phyloP scores from a whole-genome alignment of 2,888 invertebrate species.

The Xanthostigma xanthostigma region DNA sequence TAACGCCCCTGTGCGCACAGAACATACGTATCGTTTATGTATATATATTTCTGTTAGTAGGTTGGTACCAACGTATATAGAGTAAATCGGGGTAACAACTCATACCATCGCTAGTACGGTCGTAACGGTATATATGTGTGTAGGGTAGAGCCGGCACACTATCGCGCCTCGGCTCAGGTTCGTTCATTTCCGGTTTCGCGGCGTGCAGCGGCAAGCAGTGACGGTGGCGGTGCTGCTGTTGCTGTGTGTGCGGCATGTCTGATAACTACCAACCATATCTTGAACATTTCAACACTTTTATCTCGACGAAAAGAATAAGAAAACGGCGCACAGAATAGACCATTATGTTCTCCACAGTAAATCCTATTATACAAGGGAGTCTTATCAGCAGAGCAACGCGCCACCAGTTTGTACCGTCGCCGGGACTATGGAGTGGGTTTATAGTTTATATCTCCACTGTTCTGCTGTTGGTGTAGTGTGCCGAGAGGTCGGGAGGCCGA shows the following conservation, averaged over 20 bases:
- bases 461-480: no score
- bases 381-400: slow-evolving; percentile 6
- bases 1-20: no score
- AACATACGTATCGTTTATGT: no score
- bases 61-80: no score
- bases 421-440: no score
- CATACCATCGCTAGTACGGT: no score
- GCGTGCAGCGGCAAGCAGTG: background rate
- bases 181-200: background rate
- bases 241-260: background rate
- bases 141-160: background rate
- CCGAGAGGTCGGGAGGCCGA: no score
- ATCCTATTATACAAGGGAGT: slow-evolving; percentile 8
- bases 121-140: no score
- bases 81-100: no score
- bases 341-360: slow-evolving; percentile 8
- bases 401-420: background rate
- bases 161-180: background rate
- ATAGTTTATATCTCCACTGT: no score
- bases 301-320: slow-evolving; percentile 7
- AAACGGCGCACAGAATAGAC: slow-evolving; percentile 2
- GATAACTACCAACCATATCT: slow-evolving; percentile 3
- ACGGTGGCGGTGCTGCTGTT: no score
- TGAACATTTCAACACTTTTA: slow-evolving; percentile 8
- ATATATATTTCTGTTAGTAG: no score